phyloP scores from a whole-genome alignment of 2,113 vertebrate genomes.

The Camarhynchus parvulus region DNA sequence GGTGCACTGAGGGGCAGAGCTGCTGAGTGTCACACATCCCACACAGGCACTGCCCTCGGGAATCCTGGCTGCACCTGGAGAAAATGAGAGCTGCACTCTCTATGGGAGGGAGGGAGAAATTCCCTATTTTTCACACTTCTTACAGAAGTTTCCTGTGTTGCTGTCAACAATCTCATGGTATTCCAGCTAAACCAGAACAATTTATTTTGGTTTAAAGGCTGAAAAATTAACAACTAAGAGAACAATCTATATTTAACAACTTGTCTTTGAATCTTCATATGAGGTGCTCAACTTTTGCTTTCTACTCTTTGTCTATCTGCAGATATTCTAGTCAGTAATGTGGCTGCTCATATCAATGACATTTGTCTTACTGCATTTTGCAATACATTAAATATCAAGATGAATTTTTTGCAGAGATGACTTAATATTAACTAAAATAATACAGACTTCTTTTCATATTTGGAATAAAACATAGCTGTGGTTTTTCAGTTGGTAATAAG shows the following conservation, averaged over 20 bases:
- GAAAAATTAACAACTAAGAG: neutral
- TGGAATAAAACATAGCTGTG: neutral
- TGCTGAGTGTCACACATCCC: neutral
- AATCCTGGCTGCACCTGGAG: neutral
- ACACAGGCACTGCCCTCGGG: neutral
- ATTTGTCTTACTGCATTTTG: neutral
- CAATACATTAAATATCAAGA: neutral
- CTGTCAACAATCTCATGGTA: neutral
- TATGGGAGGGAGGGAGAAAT: neutral
- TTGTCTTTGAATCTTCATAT: neutral
- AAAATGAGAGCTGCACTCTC: neutral
- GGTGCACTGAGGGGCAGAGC: neutral
- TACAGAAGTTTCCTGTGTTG: neutral
- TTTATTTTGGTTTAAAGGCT: neutral
- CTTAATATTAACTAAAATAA: neutral
- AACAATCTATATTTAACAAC: neutral
- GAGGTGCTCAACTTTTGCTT: neutral
- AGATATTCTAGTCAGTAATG: neutral
- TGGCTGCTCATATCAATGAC: neutral
- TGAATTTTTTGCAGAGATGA: neutral
- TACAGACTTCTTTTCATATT: neutral
- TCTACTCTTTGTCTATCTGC: neutral
- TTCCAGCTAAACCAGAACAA: neutral
- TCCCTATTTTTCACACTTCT: neutral
- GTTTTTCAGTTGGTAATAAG: neutral